Percentiles rank a stretch among this genome's conserved stretches.
phyloP scores from a whole-genome alignment of 2,797 vertebrate genomes.

The Pseudocheirus occidentalis region DNA sequence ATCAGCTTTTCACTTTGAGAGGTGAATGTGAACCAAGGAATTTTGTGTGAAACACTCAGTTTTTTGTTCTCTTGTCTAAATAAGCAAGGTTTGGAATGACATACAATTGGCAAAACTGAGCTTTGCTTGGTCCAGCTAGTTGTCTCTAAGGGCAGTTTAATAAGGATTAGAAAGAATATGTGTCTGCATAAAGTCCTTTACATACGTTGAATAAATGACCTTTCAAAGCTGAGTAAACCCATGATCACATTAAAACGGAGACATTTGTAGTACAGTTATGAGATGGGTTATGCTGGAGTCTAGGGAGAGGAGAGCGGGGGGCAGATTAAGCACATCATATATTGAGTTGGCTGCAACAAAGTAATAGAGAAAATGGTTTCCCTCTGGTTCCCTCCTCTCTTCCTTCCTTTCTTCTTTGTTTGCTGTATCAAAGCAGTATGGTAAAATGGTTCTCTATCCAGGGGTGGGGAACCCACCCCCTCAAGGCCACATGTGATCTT shows the following conservation, averaged over 20 bases:
- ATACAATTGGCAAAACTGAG: background rate
- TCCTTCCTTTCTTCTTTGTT: background rate
- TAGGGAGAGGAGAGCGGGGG: background rate
- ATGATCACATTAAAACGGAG: background rate
- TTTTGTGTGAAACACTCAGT: background rate
- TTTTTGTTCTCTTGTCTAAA: background rate
- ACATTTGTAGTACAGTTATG: background rate
- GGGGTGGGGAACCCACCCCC: too few species aligned
- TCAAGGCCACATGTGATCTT: too few species aligned
- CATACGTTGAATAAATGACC: background rate
- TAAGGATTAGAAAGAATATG: background rate
- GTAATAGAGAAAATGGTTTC: constrained; percentile 3
- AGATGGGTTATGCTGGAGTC: background rate
- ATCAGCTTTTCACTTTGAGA: constrained; percentile 10
- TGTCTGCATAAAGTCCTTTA: background rate
- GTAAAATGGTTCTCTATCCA: background rate
- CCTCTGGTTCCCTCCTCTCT: background rate
- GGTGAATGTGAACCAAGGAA: background rate
- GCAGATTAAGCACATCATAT: background rate
- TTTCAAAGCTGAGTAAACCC: background rate
- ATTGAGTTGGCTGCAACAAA: background rate
- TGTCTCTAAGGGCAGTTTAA: background rate
- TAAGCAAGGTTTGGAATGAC: background rate
- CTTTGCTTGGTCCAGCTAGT: background rate
- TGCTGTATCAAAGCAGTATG: background rate